Conservation (phyloP, 2,888 invertebrate species). For the Belgica antarctica region DNA sequence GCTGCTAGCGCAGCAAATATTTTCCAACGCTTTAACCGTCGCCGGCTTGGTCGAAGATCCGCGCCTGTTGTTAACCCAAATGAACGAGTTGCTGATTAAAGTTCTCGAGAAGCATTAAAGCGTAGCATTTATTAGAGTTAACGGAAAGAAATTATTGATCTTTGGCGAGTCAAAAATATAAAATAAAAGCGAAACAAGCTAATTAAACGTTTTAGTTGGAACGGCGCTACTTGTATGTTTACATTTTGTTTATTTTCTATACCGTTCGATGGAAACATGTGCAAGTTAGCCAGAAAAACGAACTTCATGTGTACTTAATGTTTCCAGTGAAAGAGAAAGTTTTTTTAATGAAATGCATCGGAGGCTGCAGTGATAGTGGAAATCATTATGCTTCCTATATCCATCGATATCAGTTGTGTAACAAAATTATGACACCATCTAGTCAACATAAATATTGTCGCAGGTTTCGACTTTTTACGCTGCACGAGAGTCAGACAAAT, state of each 20-base stretch:
- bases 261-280: background rate
- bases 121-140: background rate
- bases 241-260: background rate
- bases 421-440: background rate
- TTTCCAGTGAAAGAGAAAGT: slow-evolving; percentile 4
- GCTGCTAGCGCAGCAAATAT: slow-evolving; percentile 84
- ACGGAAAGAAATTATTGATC: background rate
- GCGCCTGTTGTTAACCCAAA: slow-evolving; percentile 65
- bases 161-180: slow-evolving; percentile 9
- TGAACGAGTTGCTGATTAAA: slow-evolving; percentile 76
- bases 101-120: slow-evolving; percentile 72
- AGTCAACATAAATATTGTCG: background rate
- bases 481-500: no score
- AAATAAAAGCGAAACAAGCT: background rate
- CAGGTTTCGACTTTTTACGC: no score
- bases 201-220: background rate
- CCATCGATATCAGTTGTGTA: no score
- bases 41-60: slow-evolving; percentile 62
- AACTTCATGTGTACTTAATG: background rate
- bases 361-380: slow-evolving; percentile 21
- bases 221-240: background rate
- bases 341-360: background rate
- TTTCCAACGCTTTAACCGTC: slow-evolving; percentile 91
- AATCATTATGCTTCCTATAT: slow-evolving; percentile 19
- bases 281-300: no score